A percentile compares a stretch with the other conserved stretches of the same genome.
Conservation (phyloP, 2,113 vertebrate species). For the Pseudorasbora parva region DNA sequence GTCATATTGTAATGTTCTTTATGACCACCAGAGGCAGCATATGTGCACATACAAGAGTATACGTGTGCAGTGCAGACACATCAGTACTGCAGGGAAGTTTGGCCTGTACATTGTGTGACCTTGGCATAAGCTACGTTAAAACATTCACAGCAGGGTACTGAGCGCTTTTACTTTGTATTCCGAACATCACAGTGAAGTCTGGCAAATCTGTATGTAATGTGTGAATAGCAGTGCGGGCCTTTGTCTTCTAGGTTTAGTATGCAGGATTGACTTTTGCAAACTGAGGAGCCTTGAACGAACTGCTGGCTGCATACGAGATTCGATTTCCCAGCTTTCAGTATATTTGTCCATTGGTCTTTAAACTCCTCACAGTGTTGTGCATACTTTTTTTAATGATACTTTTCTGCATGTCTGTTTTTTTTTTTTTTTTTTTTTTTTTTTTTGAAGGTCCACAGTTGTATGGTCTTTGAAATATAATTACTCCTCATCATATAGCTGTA, state of each 20-base stretch:
- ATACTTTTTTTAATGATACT: not conserved
- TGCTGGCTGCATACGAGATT: constrained; percentile 29
- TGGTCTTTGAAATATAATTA: not conserved
- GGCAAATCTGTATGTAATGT: constrained; percentile 21
- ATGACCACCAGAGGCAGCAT: not conserved
- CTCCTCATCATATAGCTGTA: not conserved
- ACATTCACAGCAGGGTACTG: not conserved
- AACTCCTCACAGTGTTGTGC: too few relatives aligned
- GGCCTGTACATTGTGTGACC: not conserved
- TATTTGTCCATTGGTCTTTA: not conserved
- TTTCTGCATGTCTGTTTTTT: not conserved
- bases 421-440: not conserved
- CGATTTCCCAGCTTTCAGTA: constrained; percentile 2
- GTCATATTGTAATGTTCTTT: not conserved
- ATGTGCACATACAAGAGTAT: too few relatives aligned
- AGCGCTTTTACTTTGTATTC: constrained; percentile 1
- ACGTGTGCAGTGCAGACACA: not conserved
- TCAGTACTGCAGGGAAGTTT: not conserved
- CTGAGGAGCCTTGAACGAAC: constrained; percentile 12
- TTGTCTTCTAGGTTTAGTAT: constrained; percentile 46
- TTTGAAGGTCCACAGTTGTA: not conserved
- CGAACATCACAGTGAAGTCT: not conserved
- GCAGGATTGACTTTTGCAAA: constrained; percentile 32
- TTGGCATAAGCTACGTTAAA: not conserved
- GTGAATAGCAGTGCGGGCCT: not conserved